Percentiles rank a stretch among this genome's conserved stretches.
Evolutionary conservation across 2,113 vertebrate species (phyloP).

Genomic region (Gopherus flavomarginatus): DNA sequence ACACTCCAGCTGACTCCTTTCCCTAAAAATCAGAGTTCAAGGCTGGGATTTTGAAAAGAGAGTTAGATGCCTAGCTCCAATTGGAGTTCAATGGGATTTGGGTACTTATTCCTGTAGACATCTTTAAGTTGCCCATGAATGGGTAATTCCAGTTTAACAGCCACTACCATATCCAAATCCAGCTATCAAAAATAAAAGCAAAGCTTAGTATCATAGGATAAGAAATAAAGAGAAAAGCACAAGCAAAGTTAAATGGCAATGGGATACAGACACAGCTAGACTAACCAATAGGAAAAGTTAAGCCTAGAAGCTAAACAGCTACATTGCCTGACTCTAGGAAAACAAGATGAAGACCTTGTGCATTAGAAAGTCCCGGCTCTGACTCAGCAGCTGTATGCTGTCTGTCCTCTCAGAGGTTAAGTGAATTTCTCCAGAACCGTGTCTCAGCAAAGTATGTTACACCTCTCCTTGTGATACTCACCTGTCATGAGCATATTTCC

Average conservation of each 20-base stretch:
- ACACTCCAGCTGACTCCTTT: not conserved
- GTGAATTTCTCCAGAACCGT: not conserved
- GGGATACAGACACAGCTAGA: not conserved
- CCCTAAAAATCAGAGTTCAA: not conserved
- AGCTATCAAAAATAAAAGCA: slow-evolving; percentile 2
- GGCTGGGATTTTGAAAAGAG: not conserved
- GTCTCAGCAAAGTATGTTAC: not conserved
- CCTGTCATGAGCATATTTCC: slow-evolving; percentile 42
- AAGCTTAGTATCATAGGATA: not conserved
- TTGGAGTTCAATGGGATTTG: not conserved
- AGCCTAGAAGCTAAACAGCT: too few species aligned
- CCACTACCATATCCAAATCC: not conserved
- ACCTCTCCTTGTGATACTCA: not conserved
- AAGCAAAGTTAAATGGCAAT: slow-evolving; percentile 33
- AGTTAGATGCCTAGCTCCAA: not conserved
- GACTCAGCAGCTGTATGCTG: slow-evolving; percentile 33
- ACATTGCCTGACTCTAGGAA: not conserved
- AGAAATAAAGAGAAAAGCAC: not conserved
- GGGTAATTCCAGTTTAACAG: not conserved
- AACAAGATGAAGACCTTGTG: slow-evolving; percentile 56
- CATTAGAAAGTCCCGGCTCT: not conserved
- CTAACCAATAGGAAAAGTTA: not conserved
- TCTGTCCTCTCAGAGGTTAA: not conserved
- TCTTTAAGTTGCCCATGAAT: not conserved
- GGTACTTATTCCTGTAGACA: not conserved